Percentiles rank a stretch among this genome's conserved stretches.
These are phyloP conservation scores for Myoxocephalus aenaeus DNA, from an alignment of 2,797 vertebrate genomes.

Conservation along the genomic window DNA sequence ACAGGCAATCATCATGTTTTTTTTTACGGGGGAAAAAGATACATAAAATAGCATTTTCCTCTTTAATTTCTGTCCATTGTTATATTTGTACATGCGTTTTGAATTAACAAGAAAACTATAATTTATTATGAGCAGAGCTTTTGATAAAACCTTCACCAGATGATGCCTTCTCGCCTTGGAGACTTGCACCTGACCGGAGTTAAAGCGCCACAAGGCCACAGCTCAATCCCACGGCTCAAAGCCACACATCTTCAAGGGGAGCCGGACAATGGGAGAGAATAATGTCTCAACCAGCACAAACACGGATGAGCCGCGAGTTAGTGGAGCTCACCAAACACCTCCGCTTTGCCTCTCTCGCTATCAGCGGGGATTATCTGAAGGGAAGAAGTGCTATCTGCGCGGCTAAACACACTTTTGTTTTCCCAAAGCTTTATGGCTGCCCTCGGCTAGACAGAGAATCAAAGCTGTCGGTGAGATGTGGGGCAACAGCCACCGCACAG, in stretches of 20 bases:
- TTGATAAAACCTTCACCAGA: constrained; percentile 10
- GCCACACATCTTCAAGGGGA: constrained; percentile 62
- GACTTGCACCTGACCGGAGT: constrained; percentile 70
- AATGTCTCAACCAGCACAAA: constrained; percentile 81
- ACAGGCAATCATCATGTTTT: background rate
- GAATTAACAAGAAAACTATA: background rate
- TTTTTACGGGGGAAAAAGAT: fast-evolving
- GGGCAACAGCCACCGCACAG: constrained; percentile 43
- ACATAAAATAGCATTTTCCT: background rate
- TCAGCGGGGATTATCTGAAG: constrained; percentile 72
- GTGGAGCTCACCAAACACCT: constrained; percentile 57
- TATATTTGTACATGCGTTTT: background rate
- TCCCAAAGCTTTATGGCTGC: constrained; percentile 71
- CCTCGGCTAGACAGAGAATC: constrained; percentile 59
- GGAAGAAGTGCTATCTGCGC: constrained; percentile 58
- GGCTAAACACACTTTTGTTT: constrained; percentile 73
- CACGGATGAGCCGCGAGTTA: constrained; percentile 62
- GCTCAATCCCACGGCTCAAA: constrained; percentile 47
- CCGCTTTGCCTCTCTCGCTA: constrained; percentile 37
- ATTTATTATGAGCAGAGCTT: background rate
- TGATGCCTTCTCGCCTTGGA: constrained; percentile 16
- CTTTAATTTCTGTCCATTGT: background rate
- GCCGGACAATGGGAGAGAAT: constrained; percentile 64
- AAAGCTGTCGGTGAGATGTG: constrained; percentile 47
- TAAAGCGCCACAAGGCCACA: constrained; percentile 56